Evolutionary conservation across 2,797 vertebrate genomes (phyloP).

Genomic region (Echeneis naucrates): DNA sequence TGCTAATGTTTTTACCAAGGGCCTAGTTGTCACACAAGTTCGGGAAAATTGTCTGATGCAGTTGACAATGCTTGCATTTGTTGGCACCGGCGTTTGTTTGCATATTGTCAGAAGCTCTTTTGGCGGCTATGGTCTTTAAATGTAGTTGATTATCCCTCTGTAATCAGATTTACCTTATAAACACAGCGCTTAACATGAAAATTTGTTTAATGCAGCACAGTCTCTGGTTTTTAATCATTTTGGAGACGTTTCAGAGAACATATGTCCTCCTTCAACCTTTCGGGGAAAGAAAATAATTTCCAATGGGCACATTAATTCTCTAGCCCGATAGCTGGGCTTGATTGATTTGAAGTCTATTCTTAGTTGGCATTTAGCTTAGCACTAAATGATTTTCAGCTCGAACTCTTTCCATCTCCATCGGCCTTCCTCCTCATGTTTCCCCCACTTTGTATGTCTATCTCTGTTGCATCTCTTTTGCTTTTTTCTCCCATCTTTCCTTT

Average conservation of each 20-base stretch:
- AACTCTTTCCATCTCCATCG: slow-evolving; percentile 60
- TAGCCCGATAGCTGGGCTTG: slow-evolving; percentile 74
- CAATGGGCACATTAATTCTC: slow-evolving; percentile 75
- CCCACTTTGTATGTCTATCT: slow-evolving; percentile 34
- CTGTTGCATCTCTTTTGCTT: slow-evolving; percentile 26
- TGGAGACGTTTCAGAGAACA: slow-evolving; percentile 38
- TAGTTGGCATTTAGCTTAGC: slow-evolving; percentile 87
- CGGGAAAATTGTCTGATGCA: slow-evolving; percentile 36
- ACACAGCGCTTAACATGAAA: neutral
- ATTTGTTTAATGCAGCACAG: neutral
- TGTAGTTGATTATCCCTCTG: slow-evolving; percentile 18
- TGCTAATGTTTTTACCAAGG: slow-evolving; percentile 31
- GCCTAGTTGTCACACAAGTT: slow-evolving; percentile 30
- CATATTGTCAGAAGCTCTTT: neutral
- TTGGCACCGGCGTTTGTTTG: slow-evolving; percentile 15
- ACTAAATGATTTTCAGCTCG: slow-evolving; percentile 82
- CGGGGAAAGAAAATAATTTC: slow-evolving; percentile 58
- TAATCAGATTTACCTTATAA: slow-evolving; percentile 17
- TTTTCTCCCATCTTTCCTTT: slow-evolving; percentile 26
- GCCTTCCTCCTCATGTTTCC: slow-evolving; percentile 38
- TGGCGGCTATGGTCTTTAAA: slow-evolving; percentile 11
- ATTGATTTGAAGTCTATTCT: slow-evolving; percentile 88
- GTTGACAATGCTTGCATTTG: slow-evolving; percentile 2
- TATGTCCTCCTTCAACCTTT: slow-evolving; percentile 43
- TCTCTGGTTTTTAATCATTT: slow-evolving; percentile 21